Base-by-base conservation (phyloP, 64 coral and sea anemone species). In the Pachyseris speciosa region DNA sequence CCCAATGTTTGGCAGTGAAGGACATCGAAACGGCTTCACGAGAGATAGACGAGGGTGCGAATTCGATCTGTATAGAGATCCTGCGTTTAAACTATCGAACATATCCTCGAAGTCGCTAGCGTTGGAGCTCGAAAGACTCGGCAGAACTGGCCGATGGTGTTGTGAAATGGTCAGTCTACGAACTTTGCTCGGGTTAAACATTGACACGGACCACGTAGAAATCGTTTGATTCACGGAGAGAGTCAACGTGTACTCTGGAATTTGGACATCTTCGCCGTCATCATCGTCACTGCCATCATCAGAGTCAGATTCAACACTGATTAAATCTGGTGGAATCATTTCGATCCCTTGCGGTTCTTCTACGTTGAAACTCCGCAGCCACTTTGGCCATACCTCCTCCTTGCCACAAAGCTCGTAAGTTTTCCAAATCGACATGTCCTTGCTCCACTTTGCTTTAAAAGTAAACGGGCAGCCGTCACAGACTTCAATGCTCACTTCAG, bases 121-220 rank as follows among this genome's bases (percentile, higher is more conserved):
- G 43, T 60, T 65, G 0, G 50, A 57, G 17, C 89, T 61, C 13
- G 30, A 34, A 16, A 61, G 30, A 17, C 20, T 37, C n/a, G 77
- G 34, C 38, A 38, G 33, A 4, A 20, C 2, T 8, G 31, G 30
- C 4, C 28, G 76, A 30, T 91, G 89, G 5, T 42, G 24, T 84
- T 84, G 80, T 20, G 65, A 27, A 20, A 84, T 74, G 10, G 78
- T 79, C 0, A 84, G 49, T 57, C 64, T 70, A 11, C 89, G 78
- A n/a, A 92, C 89, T 73, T 32, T 92, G 67, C 89, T 92, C 29
- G 89, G 89, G 43, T 92, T 92, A 1, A 92, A 51, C 89, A 92
- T 84, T 4, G 89, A 84, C 89, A 92, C 83, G 12, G 78, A 84
- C 89, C 80, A 84, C 33, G 66, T 84, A 17, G 83, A 86, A 37